Conservation (phyloP, 2,888 invertebrate genomes). For the Mimumesa dahlbomi region DNA sequence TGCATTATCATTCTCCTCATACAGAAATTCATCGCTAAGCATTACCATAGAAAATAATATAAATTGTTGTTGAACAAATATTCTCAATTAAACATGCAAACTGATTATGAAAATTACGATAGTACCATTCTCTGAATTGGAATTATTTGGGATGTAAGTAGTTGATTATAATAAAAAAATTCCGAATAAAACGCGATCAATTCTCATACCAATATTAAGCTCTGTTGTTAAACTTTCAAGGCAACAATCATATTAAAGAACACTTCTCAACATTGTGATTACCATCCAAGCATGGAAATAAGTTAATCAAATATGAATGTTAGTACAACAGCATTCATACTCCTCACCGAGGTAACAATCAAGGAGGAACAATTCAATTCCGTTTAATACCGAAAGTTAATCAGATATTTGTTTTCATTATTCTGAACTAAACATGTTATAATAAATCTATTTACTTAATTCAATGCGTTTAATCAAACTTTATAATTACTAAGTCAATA, state of each 20-base stretch:
- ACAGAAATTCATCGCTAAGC: constrained; percentile 9
- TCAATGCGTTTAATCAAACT: too few species aligned
- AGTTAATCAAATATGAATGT: constrained; percentile 47
- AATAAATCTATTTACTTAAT: too few species aligned
- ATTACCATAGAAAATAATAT: constrained; percentile 10
- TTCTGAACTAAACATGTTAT: too few species aligned
- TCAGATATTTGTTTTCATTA: too few species aligned
- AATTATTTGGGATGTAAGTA: constrained; percentile 20
- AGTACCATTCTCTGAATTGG: constrained; percentile 6
- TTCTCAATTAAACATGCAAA: constrained; percentile 30
- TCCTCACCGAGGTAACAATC: constrained; percentile 6
- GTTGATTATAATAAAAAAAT: constrained; percentile 4
- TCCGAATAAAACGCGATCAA: constrained; percentile 1
- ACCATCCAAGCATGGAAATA: constrained; percentile 70
- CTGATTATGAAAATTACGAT: constrained; percentile 6
- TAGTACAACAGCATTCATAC: constrained; percentile 16
- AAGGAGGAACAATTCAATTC: too few species aligned
- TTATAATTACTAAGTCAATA: too few species aligned
- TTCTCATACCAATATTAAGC: constrained; percentile 7
- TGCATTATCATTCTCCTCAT: not conserved
- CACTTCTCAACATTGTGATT: constrained; percentile 48
- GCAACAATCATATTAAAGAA: constrained; percentile 5
- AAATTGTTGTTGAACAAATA: constrained; percentile 9
- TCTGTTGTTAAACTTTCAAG: constrained; percentile 3
- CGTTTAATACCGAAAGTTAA: not conserved